Evolutionary conservation across 2,113 vertebrate genomes (phyloP), one percentile per base, ranked within the genome.

Genomic region (Xyrauchen texanus): DNA sequence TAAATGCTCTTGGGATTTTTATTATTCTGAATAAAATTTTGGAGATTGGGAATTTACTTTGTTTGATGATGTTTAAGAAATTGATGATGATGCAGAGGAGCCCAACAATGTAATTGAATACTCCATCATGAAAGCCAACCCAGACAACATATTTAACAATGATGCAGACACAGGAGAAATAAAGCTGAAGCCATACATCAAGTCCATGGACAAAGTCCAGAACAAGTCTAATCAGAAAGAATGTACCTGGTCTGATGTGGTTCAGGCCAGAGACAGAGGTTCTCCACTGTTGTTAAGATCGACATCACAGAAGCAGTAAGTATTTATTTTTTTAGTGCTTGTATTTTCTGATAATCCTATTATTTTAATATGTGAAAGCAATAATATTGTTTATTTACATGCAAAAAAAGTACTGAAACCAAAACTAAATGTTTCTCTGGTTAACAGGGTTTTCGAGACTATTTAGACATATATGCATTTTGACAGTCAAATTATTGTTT

Each of bases 91-190:
- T 34, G 96, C 97, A 51, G 97, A 98, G 72, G 93, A 98, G 12
- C 98, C 98, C 55, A 99, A 99, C 89, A 99, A 99, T 45, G 89
- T 99, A 0, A 96, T 99, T 0, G 95, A 99, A 86, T 99, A 99
- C 68, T 94, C 97, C 87, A 99, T 99, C 87, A 98, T 95, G 93
- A 96, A 93, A 66, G 94, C 94, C 9, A 96, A 99, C 68, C 98
- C 98, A 0, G 93, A 93, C 85, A 95, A 97, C 2, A 96, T 99
- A 45, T 99, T 99, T 65, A 95, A 99, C 85, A 99, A 98, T 1
- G 84, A 99, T 12, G 60, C 91, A 15, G 93, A 93, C 83, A 98
- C 97, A 0, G 98, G 98, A 7, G 96, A 98, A 87, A 98, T 99
- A 79, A 88, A 95, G 80, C 90, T 99, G 66, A 99, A 98, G 91